Base-by-base conservation (phyloP, 2,113 vertebrate genomes). In the Hepsetus odoe region DNA sequence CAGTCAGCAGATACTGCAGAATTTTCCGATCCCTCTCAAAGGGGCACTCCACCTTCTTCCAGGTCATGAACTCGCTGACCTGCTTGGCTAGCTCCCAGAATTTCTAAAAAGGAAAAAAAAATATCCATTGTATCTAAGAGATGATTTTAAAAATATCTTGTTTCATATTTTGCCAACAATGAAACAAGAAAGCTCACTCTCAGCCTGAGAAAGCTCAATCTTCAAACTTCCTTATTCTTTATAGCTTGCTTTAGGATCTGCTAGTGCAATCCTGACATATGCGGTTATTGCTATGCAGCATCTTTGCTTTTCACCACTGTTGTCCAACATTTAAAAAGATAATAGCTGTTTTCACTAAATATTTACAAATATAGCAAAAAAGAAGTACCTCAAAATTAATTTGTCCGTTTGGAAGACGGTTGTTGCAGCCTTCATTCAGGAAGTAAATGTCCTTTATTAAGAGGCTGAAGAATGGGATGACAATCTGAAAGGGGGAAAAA, bases 401-500 rank as follows among this genome's bases (percentile, higher is more conserved):
- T 0, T 96, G 96, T 32, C 97, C 96, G 0, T 94, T 98, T 24
- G 94, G 92, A 65, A 98, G 94, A 67, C 92, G 88, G 90, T 92
- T 97, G 86, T 92, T 90, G 82, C 95, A 98, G 18, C 96, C 94
- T 83, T 98, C 96, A 0, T 98, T 98, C 55, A 99, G 94, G 91
- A 99, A 98, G 86, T 97, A 97, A 86, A 99, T 93, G 81, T 98
- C 97, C 90, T 99, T 99, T 73, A 99, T 95, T 79, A 98, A 86
- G 59, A 99, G 93, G 87, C 97, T 99, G 94, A 98, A 99, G 95
- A 98, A 99, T 2, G 97, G 97, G 83, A 98, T 94, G 76, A 99
- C 96, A 0, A 99, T 98, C 97, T 99, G 90, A 72, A 86, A 68
- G 81, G 88, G 49, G 40, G 68, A 20, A 42, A 70, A 22, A 24